Evolutionary conservation across 1,140 invertebrate species (phyloP).

Genomic region (Conus ventricosus): DNA sequence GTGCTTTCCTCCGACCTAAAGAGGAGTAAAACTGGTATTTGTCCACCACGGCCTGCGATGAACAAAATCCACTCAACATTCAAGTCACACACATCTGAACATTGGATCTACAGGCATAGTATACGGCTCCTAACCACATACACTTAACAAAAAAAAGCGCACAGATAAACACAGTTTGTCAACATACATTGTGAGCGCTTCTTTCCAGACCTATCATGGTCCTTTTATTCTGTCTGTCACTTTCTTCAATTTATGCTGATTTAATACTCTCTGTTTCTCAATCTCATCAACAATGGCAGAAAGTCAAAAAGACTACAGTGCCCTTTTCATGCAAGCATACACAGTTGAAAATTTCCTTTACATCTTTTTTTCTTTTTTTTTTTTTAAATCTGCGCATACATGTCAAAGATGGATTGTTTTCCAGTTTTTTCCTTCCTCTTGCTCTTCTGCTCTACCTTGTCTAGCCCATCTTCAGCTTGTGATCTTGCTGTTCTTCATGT

Average conservation of each 20-base stretch:
- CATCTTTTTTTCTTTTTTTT: not conserved
- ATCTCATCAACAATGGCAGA: not conserved
- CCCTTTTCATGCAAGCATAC: not conserved
- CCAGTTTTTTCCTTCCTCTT: not conserved
- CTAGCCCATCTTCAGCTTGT: no score
- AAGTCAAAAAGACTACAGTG: not conserved
- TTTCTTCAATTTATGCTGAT: slow-evolving; percentile 18
- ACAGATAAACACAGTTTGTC: slow-evolving; percentile 18
- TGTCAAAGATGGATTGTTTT: no score
- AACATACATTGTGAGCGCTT: slow-evolving; percentile 29
- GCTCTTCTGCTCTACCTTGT: not conserved
- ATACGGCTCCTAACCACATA: not conserved
- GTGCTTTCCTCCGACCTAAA: slow-evolving; percentile 30
- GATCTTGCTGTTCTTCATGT: no score
- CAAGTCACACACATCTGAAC: slow-evolving; percentile 20
- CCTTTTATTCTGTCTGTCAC: slow-evolving; percentile 30
- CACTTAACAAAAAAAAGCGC: not conserved
- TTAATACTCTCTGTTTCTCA: not conserved
- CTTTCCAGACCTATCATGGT: not conserved
- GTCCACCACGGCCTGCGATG: not conserved
- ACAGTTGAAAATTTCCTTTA: not conserved
- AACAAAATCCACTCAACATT: not conserved
- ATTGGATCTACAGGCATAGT: slow-evolving; percentile 8
- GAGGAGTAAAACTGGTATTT: slow-evolving; percentile 38
- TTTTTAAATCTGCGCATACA: not conserved